Conservation (phyloP, 2,888 invertebrate species). For the Buathra laborator region DNA sequence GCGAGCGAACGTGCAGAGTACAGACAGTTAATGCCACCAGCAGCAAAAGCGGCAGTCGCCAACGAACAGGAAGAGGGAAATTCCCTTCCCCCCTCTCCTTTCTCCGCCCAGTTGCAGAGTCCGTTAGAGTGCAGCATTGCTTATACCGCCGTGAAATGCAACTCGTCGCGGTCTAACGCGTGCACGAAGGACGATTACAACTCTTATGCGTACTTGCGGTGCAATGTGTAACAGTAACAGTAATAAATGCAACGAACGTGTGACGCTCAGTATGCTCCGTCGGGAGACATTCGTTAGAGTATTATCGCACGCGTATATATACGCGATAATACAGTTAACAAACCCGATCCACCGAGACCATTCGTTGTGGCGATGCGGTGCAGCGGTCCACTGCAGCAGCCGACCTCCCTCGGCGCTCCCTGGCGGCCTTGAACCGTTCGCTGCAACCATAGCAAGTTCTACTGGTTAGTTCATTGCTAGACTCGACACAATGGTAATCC, state of each 20-base stretch:
- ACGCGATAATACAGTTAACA: slow-evolving; percentile 41
- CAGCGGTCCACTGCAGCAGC: background rate
- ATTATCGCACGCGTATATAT: slow-evolving; percentile 1
- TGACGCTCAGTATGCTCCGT: background rate
- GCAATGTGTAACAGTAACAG: background rate
- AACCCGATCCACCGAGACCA: slow-evolving; percentile 36
- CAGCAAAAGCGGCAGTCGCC: slow-evolving; percentile 57
- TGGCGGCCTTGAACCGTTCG: slow-evolving; percentile 34
- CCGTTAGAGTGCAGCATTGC: slow-evolving; percentile 68
- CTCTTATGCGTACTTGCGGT: slow-evolving; percentile 29
- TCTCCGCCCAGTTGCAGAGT: slow-evolving; percentile 8
- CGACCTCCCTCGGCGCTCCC: slow-evolving; percentile 15
- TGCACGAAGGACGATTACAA: slow-evolving; percentile 52
- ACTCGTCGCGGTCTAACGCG: slow-evolving; percentile 63
- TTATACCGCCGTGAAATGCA: slow-evolving; percentile 57
- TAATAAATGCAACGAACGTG: slow-evolving; percentile 14
- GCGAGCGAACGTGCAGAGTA: slow-evolving; percentile 56
- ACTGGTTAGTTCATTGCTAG: slow-evolving; percentile 32
- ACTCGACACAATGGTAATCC: slow-evolving; percentile 14
- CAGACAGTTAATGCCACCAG: slow-evolving; percentile 62
- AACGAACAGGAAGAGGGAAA: slow-evolving; percentile 68
- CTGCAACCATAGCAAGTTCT: background rate
- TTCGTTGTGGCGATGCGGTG: slow-evolving; percentile 26
- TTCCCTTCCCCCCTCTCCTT: slow-evolving; percentile 66
- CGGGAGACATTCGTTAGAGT: slow-evolving; percentile 26